Conservation (phyloP, 1,140 invertebrate species). For the Rhopalosiphum maidis region DNA sequence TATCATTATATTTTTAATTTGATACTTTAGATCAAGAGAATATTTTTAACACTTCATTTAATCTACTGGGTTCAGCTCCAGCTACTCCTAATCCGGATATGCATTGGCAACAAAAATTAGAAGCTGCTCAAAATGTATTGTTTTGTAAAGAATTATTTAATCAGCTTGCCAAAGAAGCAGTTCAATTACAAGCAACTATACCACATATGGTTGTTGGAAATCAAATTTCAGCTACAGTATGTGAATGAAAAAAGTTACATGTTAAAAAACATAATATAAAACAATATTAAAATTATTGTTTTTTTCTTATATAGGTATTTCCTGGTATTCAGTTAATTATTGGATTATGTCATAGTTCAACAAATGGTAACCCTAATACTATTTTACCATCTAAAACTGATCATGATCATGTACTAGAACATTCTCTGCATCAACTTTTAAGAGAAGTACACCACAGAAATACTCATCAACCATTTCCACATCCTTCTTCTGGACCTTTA, state of each 20-base stretch:
- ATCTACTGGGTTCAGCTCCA: constrained; percentile 69
- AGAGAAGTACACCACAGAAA: constrained; percentile 91
- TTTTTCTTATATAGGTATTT: constrained; percentile 71
- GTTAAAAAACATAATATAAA: not conserved
- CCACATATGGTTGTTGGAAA: constrained; percentile 97
- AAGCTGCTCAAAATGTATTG: constrained; percentile 94
- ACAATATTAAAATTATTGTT: not conserved
- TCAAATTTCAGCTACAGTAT: constrained; percentile 93
- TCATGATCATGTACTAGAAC: constrained; percentile 95
- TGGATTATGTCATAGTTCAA: constrained; percentile 78
- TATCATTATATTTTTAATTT: not conserved
- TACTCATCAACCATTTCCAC: constrained; percentile 91
- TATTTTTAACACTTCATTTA: constrained; percentile 79
- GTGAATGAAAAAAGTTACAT: constrained; percentile 60
- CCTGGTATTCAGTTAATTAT: constrained; percentile 90
- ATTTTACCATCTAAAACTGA: constrained; percentile 71
- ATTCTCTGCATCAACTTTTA: constrained; percentile 92
- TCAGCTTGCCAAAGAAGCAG: constrained; percentile 92
- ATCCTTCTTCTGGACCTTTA: constrained; percentile 89
- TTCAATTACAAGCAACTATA: constrained; percentile 88
- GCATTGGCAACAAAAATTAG: constrained; percentile 93
- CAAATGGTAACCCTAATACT: constrained; percentile 65
- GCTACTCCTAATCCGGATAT: constrained; percentile 76
- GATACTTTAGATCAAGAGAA: constrained; percentile 78
- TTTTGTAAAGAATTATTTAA: constrained; percentile 98